A percentile compares a stretch with the other conserved stretches of the same genome.
phyloP scores from a whole-genome alignment of 2,797 vertebrate genomes.

The Dicrostonyx torquatus region DNA sequence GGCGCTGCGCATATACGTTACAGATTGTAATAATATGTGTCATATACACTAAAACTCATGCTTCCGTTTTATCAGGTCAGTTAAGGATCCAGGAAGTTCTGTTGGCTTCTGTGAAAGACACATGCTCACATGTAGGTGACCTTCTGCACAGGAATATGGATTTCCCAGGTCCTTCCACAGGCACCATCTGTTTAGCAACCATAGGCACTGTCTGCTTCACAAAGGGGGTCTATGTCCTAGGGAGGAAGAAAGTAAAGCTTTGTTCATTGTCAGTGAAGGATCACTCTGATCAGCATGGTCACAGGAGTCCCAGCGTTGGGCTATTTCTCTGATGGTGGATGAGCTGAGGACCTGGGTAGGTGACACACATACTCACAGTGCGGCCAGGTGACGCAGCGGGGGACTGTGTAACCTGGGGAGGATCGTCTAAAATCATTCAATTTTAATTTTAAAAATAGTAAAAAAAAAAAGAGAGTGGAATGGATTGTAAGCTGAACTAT shows the following conservation, averaged over 20 bases:
- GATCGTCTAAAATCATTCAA: neutral
- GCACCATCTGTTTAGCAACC: neutral
- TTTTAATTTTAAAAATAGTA: neutral
- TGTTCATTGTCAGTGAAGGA: neutral
- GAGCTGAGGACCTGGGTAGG: no score
- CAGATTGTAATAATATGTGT: neutral
- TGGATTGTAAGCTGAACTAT: neutral
- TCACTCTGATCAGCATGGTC: neutral
- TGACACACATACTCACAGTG: neutral
- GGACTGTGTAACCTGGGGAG: neutral
- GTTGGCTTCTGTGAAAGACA: neutral
- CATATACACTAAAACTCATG: neutral
- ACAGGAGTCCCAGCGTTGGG: neutral
- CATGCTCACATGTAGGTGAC: neutral
- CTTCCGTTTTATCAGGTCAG: slow-evolving; percentile 1
- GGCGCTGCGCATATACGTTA: neutral
- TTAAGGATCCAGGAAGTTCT: neutral
- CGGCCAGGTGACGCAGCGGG: neutral
- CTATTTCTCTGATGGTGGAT: neutral
- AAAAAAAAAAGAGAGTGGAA: neutral
- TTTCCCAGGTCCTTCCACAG: neutral
- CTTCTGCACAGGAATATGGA: neutral
- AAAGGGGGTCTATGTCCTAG: neutral
- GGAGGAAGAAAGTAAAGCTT: neutral
- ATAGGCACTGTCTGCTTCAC: neutral